Conservation (phyloP, 1,140 invertebrate genomes). For the Akabosia matsudoensis region DNA sequence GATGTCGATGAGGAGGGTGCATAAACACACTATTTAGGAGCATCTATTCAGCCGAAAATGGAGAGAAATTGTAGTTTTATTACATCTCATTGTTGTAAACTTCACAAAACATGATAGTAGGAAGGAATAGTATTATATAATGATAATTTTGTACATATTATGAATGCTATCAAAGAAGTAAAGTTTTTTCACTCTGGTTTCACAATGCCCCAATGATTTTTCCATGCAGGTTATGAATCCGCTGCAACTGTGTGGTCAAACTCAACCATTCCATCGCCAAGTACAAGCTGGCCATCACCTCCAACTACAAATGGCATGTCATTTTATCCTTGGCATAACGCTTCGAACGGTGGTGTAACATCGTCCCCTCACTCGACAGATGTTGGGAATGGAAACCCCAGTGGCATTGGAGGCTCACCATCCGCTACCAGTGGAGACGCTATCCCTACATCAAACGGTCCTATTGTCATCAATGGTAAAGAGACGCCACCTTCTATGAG, state of each 20-base stretch:
- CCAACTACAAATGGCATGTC: slow-evolving; percentile 12
- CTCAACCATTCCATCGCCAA: slow-evolving; percentile 22
- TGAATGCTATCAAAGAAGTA: neutral
- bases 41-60: no score
- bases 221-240: slow-evolving; percentile 32
- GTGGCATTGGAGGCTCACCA: neutral
- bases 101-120: no score
- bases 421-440: neutral
- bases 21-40: slow-evolving; percentile 11
- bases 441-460: slow-evolving; percentile 11
- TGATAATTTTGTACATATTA: no score
- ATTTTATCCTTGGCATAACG: slow-evolving; percentile 14
- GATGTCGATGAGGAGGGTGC: neutral
- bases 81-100: no score
- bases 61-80: no score
- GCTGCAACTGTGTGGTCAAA: slow-evolving; percentile 30
- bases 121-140: no score
- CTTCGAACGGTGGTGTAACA: neutral
- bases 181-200: neutral
- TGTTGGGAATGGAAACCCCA: neutral
- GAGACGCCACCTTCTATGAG: neutral
- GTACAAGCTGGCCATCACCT: slow-evolving; percentile 32
- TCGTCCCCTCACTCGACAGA: neutral
- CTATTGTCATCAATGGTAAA: neutral
- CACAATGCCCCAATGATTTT: neutral